phyloP scores from a whole-genome alignment of 1,140 invertebrate genomes.

The Epicauta chinensis region DNA sequence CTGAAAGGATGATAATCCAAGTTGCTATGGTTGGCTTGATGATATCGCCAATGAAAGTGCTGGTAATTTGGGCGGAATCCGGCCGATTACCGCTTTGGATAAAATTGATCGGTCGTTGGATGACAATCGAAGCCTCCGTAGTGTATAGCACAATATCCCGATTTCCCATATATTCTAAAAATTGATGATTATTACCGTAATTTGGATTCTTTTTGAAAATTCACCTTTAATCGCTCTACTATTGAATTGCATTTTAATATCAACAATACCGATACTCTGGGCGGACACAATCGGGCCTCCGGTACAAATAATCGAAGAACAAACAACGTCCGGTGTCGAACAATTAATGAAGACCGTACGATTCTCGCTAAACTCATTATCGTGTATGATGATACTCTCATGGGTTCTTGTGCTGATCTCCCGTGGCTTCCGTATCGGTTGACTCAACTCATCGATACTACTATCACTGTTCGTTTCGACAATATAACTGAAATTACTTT shows the following conservation, averaged over 20 bases:
- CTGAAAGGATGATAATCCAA: conserved; percentile 43
- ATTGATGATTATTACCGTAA: conserved; percentile 14
- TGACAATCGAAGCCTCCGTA: conserved; percentile 32
- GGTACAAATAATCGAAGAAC: conserved; percentile 30
- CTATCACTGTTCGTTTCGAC: not conserved
- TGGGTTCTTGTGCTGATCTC: not conserved
- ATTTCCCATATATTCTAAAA: conserved; percentile 27
- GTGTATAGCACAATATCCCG: conserved; percentile 39
- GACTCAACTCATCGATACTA: not conserved
- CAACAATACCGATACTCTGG: conserved; percentile 27
- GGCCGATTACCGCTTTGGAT: conserved; percentile 9
- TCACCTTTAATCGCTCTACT: conserved; percentile 28
- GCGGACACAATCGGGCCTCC: conserved; percentile 30
- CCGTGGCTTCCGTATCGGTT: not conserved
- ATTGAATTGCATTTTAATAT: conserved; percentile 33
- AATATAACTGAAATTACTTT: conserved; percentile 9
- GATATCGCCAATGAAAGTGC: conserved; percentile 38
- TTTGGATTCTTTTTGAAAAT: conserved; percentile 9
- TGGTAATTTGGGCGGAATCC: conserved; percentile 27
- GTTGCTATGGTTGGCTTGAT: conserved; percentile 26
- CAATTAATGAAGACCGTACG: conserved; percentile 39
- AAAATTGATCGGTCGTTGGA: conserved; percentile 26
- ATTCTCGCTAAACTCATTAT: conserved; percentile 18
- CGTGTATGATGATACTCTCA: not conserved
- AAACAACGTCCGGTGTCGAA: conserved; percentile 25